A percentile compares a stretch with the other conserved stretches of the same genome.
Conservation (phyloP, 2,888 invertebrate genomes). For the Apomyelois bistriatella region DNA sequence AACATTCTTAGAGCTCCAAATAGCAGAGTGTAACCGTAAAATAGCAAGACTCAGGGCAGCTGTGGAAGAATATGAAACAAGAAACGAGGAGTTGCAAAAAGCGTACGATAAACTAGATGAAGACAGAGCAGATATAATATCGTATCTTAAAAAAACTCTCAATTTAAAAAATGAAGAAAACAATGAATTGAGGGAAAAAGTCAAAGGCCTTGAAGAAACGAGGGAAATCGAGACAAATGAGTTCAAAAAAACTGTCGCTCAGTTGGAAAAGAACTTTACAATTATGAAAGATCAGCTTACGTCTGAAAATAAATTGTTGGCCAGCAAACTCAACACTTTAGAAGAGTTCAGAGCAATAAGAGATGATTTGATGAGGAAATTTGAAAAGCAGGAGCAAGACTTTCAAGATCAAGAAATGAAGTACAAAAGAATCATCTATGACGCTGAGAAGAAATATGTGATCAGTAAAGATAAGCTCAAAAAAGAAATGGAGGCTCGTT, state of each 20-base stretch:
- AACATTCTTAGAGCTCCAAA: constrained; percentile 89
- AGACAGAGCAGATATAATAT: constrained; percentile 91
- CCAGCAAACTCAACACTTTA: constrained; percentile 92
- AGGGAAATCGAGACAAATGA: constrained; percentile 84
- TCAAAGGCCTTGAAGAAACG: constrained; percentile 86
- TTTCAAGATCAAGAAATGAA: constrained; percentile 87
- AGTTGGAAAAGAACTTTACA: constrained; percentile 86
- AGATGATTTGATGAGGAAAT: constrained; percentile 91
- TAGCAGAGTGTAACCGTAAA: constrained; percentile 90
- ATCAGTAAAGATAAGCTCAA: constrained; percentile 90
- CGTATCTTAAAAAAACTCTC: constrained; percentile 87
- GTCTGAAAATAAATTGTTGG: constrained; percentile 91
- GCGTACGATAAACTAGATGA: constrained; percentile 85
- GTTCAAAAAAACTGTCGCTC: constrained; percentile 82
- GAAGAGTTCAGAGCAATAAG: constrained; percentile 95
- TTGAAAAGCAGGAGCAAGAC: constrained; percentile 87
- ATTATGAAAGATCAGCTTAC: constrained; percentile 91
- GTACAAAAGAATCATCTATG: constrained; percentile 89
- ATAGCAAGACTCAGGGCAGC: constrained; percentile 84
- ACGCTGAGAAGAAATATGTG: constrained; percentile 87
- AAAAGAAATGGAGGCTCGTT: constrained; percentile 90
- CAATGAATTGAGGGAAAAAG: constrained; percentile 83
- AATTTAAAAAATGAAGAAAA: constrained; percentile 85
- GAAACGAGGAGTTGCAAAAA: constrained; percentile 83
- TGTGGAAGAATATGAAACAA: constrained; percentile 85